Evolutionary conservation across 2,888 invertebrate genomes (phyloP), one percentile per base, ranked within the genome.

Genomic region (Cephus runcator): DNA sequence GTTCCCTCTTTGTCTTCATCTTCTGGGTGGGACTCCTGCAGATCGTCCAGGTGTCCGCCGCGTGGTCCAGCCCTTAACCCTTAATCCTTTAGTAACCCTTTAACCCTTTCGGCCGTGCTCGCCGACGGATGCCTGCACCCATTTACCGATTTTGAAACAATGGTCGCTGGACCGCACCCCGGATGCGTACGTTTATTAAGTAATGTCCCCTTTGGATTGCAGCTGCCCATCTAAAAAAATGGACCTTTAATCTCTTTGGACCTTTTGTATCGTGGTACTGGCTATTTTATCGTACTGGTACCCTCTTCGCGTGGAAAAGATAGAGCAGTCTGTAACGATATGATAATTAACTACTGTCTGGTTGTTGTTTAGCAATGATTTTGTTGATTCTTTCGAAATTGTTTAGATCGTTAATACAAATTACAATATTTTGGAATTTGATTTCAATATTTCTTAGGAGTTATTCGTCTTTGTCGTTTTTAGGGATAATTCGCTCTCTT

Each of bases 131-230:
- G 86, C 86, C 56, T 56, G 56, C 56, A 23, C 56, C 87, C 85
- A 87, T 87, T 88, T 88, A 86, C 84, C 84, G 86, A 88, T 86
- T 82, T 86, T 88, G 90, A 90, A 90, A 90, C 90, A 90, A 90
- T 88, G 83, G 85, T 76, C 83, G 83, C 90, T 85, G 90, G 90
- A 90, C 90, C 88, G 89, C 90, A 90, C 90, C 90, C 90, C 89
- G 90, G 90, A 90, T 90, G 89, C 88, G 84, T 85, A 82, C 85
- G 85, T 85, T 90, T 88, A 88, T 89, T 88, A 87, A 87, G 87
- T 87, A 85, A 86, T 87, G 86, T 88, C 86, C 86, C 88, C 85
- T 80, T 85, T 85, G 80, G 23, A 73, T 79, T 36, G 82, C 86
- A 86, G 87, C 87, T 85, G 87, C 83, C 84, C 80, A 79, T 69